These are phyloP conservation scores for Botrylloides violaceus DNA, from an alignment of 23 tunicate genomes.

Conservation along the genomic window DNA sequence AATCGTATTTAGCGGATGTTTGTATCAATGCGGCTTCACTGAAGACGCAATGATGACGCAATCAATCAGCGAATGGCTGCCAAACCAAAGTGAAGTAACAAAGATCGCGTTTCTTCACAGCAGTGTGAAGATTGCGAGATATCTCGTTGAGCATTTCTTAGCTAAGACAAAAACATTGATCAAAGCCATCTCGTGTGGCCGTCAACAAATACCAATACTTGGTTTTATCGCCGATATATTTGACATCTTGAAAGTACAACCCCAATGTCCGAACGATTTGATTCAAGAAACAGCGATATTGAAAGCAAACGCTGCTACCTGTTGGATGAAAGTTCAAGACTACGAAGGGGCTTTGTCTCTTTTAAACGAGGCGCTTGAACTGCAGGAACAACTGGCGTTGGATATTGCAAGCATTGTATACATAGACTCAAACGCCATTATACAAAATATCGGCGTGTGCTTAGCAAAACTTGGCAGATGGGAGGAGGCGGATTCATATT, in stretches of 20 bases:
- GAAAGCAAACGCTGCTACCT: not conserved
- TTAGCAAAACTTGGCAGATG: conserved; percentile 12
- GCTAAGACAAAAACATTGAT: not conserved
- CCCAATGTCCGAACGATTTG: not conserved
- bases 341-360: conserved; percentile 14
- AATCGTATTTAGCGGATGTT: conserved; percentile 2
- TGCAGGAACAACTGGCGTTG: conserved; percentile 3
- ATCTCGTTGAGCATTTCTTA: not conserved
- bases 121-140: conserved; percentile 3
- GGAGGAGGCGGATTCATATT: conserved; percentile 18
- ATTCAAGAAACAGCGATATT: conserved; percentile 17
- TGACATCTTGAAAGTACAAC: not conserved
- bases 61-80: not conserved
- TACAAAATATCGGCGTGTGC: conserved; percentile 22
- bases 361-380: conserved; percentile 12
- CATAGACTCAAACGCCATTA: not conserved
- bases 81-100: not conserved
- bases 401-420: not conserved
- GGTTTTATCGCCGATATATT: conserved; percentile 1
- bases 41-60: not conserved
- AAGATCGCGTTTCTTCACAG: conserved; percentile 2
- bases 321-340: conserved; percentile 24
- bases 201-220: not conserved
- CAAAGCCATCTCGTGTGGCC: not conserved
- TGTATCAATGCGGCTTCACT: not conserved